phyloP scores from a whole-genome alignment of 2,113 vertebrate species.

The Oncorhynchus masou region DNA sequence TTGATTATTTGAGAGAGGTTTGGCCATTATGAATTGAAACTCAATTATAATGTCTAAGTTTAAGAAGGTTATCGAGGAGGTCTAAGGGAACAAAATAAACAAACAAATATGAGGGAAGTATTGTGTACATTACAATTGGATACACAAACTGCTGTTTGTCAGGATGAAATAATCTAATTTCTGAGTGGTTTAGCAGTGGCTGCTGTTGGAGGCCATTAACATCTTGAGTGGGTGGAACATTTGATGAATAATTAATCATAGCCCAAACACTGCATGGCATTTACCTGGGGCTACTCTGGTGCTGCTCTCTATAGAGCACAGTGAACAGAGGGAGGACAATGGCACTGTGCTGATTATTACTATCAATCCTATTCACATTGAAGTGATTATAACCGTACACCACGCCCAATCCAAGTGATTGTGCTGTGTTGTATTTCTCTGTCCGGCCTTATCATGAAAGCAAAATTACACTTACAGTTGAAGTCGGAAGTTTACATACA shows the following conservation, averaged over 20 bases:
- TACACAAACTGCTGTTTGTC: background rate
- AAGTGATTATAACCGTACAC: slow-evolving; percentile 42
- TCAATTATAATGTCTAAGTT: too few relatives aligned
- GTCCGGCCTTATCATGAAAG: too few relatives aligned
- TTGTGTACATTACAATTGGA: too few relatives aligned
- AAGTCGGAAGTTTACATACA: too few relatives aligned
- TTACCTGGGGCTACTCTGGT: slow-evolving; percentile 39
- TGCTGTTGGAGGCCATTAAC: slow-evolving; percentile 60
- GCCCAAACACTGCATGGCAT: slow-evolving; percentile 50
- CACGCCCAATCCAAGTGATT: too few relatives aligned
- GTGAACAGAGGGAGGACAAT: slow-evolving; percentile 35
- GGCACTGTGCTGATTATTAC: slow-evolving; percentile 57
- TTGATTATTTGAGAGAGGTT: background rate
- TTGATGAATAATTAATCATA: slow-evolving; percentile 72
- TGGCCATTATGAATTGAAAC: background rate
- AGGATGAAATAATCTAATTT: slow-evolving; percentile 38
- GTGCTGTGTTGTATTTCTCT: too few relatives aligned
- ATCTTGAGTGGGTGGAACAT: slow-evolving; percentile 63
- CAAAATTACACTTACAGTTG: too few relatives aligned
- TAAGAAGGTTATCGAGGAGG: too few relatives aligned
- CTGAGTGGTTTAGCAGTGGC: slow-evolving; percentile 39
- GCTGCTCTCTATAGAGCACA: slow-evolving; percentile 32
- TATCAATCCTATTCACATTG: slow-evolving; percentile 38
- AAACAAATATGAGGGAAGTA: too few relatives aligned
- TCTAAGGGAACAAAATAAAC: too few relatives aligned